phyloP scores from a whole-genome alignment of 2,797 vertebrate species.

The Malacoctenus gilli region DNA sequence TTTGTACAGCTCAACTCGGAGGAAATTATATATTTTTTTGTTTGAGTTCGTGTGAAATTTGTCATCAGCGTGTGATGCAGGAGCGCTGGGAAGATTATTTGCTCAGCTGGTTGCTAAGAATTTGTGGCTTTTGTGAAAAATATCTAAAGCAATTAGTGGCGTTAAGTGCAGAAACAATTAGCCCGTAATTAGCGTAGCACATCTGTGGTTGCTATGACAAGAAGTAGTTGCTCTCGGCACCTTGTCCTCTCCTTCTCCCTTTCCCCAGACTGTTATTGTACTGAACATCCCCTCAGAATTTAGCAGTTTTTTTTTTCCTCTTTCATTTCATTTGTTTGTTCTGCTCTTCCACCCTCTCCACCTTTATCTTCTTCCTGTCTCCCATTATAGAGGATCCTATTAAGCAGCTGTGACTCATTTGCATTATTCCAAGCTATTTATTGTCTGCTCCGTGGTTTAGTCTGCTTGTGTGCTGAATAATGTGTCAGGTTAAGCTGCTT shows the following conservation, averaged over 20 bases:
- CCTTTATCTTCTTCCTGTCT: background rate
- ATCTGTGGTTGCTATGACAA: constrained; percentile 2
- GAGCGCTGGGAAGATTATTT: background rate
- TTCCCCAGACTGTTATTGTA: background rate
- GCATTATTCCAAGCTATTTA: background rate
- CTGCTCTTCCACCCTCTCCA: no score
- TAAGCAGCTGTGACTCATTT: constrained; percentile 1
- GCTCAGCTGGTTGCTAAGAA: constrained; percentile 5
- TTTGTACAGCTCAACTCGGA: no score
- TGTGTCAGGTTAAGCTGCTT: background rate
- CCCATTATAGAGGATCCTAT: background rate
- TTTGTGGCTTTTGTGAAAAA: constrained; percentile 1
- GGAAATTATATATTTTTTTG: no score
- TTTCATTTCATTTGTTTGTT: no score
- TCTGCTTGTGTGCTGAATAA: background rate
- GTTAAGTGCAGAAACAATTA: constrained; percentile 16
- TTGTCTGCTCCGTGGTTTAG: background rate
- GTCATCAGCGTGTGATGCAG: background rate
- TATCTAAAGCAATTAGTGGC: constrained; percentile 19
- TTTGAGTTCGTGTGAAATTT: constrained; percentile 10
- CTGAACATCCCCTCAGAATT: no score
- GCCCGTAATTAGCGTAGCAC: constrained; percentile 18
- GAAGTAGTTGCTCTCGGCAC: no score
- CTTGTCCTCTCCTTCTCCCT: background rate
- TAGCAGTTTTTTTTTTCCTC: no score